These are phyloP conservation scores for Coremacera marginata DNA, from an alignment of 2,888 invertebrate species.

Conservation along the genomic window DNA sequence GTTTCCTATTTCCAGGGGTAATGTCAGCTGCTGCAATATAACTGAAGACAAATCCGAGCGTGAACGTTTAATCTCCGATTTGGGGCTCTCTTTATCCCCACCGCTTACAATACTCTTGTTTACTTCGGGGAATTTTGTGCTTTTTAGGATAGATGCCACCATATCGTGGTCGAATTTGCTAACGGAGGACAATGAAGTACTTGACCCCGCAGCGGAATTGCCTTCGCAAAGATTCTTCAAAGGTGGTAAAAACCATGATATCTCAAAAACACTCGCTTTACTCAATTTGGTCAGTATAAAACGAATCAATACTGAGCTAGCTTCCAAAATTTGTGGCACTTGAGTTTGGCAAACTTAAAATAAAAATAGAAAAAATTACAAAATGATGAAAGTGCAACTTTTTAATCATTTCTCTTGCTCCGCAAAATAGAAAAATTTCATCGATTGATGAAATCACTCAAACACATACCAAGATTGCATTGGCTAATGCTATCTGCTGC, in stretches of 20 bases:
- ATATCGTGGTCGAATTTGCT: conserved; percentile 79
- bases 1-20: conserved; percentile 75
- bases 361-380: conserved; percentile 35
- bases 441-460: not conserved
- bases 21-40: conserved; percentile 80
- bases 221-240: conserved; percentile 80
- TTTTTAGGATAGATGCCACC: conserved; percentile 82
- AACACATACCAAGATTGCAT: conserved; percentile 65
- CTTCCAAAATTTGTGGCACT: conserved; percentile 77
- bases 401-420: not conserved
- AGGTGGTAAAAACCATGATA: conserved; percentile 76
- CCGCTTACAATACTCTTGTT: conserved; percentile 69
- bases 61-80: conserved; percentile 72
- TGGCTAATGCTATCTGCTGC: conserved; percentile 85
- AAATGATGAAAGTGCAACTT: conserved; percentile 11
- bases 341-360: conserved; percentile 76
- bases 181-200: conserved; percentile 36
- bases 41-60: conserved; percentile 79
- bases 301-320: conserved; percentile 77
- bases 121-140: conserved; percentile 76
- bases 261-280: conserved; percentile 65
- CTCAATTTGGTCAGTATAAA: conserved; percentile 72
- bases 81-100: conserved; percentile 73
- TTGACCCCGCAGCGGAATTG: conserved; percentile 64
- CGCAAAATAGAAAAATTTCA: not conserved